Evolutionary conservation across 2,888 invertebrate genomes (phyloP), one percentile per base, ranked within the genome.

Genomic region (Gymnocheta viridis): DNA sequence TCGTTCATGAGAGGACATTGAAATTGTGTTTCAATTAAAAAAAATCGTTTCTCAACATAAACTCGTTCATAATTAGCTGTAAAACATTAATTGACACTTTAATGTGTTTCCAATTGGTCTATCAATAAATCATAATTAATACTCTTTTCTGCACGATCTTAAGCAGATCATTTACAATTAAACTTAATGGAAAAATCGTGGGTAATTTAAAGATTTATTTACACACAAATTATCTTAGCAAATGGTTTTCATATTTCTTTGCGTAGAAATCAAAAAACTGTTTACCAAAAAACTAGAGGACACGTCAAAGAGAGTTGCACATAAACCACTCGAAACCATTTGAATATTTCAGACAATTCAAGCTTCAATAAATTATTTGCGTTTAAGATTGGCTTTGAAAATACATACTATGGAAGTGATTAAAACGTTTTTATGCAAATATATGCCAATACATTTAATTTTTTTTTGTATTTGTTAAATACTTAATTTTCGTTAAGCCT

Each of bases 371-470:
- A 81, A 78, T 78, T 84, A 64, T 66, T 47, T 27, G 41, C 60
- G 32, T 76, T 83, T 35, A 32, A 47, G 32, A 49, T 49, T 12
- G 29, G 1, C 2, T 29, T 44, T n/a, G 47, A 35, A 74, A 82
- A 70, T 58, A 69, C 24, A 70, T 58, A 69, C 24, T 64, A 29
- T 74, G 62, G 51, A 69, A 60, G 72, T 77, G 76, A 80, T 77
- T 77, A 73, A 77, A 81, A 62, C 47, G 10, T 64, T 77, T 83
- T 84, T 84, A 81, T 84, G 84, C 73, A 84, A 84, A 84, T 78
- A 80, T 60, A 72, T 80, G 80, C 67, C 82, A 83, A 78, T 70
- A 44, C 24, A 51, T 69, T 29, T 41, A 27, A 41, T 22, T 6
- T 64, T 56, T 47, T 58, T 73, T 12, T 4, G 3, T 69, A n/a